These are phyloP conservation scores for Gadopsis marmoratus DNA, from an alignment of 2,797 vertebrate species.

Conservation along the genomic window DNA sequence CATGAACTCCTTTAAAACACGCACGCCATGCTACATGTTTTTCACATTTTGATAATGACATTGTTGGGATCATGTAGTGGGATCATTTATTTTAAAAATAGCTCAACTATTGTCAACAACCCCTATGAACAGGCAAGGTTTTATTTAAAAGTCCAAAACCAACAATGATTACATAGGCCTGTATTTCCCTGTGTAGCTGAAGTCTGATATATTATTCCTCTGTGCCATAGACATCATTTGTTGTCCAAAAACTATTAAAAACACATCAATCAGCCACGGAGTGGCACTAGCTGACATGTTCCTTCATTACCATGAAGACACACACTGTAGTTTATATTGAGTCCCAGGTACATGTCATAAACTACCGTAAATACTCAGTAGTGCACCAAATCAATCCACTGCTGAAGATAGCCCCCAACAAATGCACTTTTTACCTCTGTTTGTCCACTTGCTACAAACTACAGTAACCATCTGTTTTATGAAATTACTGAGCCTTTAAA, in stretches of 20 bases:
- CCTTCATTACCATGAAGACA: conserved; percentile 1
- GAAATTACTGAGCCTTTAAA: no score
- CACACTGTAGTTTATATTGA: neutral
- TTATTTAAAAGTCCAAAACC: neutral
- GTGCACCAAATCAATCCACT: neutral
- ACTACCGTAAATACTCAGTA: neutral
- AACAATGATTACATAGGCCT: neutral
- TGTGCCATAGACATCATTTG: neutral
- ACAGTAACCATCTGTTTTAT: neutral
- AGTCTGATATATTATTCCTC: neutral
- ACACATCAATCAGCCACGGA: neutral
- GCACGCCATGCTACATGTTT: neutral
- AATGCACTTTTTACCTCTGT: neutral
- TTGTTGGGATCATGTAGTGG: neutral
- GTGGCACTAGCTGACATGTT: neutral
- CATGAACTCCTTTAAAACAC: neutral
- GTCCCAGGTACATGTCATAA: neutral
- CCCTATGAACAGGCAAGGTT: neutral
- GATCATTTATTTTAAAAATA: neutral
- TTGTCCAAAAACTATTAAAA: neutral
- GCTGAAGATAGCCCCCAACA: conserved; percentile 2
- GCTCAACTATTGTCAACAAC: neutral
- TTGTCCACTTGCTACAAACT: neutral
- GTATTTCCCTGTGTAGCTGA: neutral
- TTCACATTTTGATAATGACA: neutral